phyloP scores from a whole-genome alignment of 2,113 vertebrate species.

The Diadophis punctatus region DNA sequence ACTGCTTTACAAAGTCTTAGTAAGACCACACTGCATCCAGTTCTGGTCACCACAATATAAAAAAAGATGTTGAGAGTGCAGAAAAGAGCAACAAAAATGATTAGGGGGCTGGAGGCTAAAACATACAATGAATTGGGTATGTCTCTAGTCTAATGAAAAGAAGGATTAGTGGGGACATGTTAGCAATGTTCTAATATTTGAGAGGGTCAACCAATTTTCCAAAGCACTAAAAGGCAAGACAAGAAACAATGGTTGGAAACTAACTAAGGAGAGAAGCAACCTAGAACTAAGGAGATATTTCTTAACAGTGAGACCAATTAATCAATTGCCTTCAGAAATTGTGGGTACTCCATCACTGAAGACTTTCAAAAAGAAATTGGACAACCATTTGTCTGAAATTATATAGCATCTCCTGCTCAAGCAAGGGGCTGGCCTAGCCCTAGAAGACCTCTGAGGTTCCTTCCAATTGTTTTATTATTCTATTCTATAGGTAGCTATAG shows the following conservation, averaged over 20 bases:
- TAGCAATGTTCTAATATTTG: neutral
- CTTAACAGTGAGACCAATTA: neutral
- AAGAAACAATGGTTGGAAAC: neutral
- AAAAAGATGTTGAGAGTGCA: neutral
- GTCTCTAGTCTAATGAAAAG: neutral
- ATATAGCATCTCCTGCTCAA: neutral
- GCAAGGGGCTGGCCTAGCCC: neutral
- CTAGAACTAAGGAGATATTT: neutral
- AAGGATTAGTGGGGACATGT: neutral
- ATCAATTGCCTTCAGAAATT: neutral
- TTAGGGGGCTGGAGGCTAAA: neutral
- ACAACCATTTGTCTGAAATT: neutral
- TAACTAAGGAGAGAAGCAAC: neutral
- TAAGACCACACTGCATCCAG: neutral
- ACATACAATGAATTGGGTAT: neutral
- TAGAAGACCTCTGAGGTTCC: neutral
- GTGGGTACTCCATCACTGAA: neutral
- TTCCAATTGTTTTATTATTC: neutral
- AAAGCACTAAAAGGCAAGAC: neutral
- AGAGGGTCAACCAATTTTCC: neutral
- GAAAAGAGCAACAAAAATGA: neutral
- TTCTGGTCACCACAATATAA: neutral
- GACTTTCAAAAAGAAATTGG: no score
- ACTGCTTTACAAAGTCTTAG: neutral
- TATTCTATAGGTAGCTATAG: neutral